Base-by-base conservation (phyloP, 2,888 invertebrate genomes). In the Drosophila cyrtoloma region DNA sequence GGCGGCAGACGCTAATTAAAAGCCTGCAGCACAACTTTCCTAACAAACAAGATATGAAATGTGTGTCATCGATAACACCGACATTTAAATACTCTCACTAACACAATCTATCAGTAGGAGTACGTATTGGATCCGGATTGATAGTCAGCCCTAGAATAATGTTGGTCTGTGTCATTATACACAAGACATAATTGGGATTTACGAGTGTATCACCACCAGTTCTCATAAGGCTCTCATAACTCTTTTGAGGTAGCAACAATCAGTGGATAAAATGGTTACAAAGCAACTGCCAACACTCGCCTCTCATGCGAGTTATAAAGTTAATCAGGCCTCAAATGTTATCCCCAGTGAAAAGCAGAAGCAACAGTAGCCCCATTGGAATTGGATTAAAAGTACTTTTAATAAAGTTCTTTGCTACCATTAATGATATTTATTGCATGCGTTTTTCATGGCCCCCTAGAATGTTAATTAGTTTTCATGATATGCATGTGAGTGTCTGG, bases 381-480 rank as follows among this genome's bases (percentile, higher is more conserved):
- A 82, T 82, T 82, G 81, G 86, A 86, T 81, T 79, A 86, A 90
- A 87, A 87, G 86, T 89, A 84, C 84, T 90, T 87, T 87, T 87
- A 79, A 90, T 87, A 87, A 87, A 87, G 86, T 90, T 87, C 86
- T 76, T 81, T 74, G 69, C 74, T 68, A 58, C 77, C 90, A 87
- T 90, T 87, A 89, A 89, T 89, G 86, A 84, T 88, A 78, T 90
- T 87, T 90, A 79, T 88, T 83, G 79, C 79, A 75, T 76, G 75
- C 79, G 88, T 77, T 77, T 75, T 82, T 75, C 75, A 69, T 75
- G 82, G 73, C 71, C 77, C 71, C 65, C 71, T 42, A 73, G 88
- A 80, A 87, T 89, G 86, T 86, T 86, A 86, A 86, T 86, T 86
- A 89, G 86, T 85, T 86, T 86, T 89, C 89, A 89, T 76, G 85